A percentile compares a stretch with the other conserved stretches of the same genome.
Evolutionary conservation across 2,797 vertebrate species (phyloP).

Genomic region (Meda fulgida): DNA sequence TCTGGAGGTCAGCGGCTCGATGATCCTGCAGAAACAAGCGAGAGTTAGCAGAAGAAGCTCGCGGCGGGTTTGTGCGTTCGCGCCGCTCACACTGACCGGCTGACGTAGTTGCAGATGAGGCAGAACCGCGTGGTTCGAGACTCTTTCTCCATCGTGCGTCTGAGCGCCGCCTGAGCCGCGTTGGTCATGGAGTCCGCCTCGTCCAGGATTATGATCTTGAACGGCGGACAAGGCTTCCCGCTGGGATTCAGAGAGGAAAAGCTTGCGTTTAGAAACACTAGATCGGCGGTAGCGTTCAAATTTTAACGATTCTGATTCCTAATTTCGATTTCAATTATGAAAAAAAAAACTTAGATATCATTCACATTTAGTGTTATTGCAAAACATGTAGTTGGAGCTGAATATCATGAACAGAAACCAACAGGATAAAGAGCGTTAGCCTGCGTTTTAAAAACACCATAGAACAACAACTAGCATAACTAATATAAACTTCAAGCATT

Average conservation of each 20-base stretch:
- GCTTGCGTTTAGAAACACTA: not conserved
- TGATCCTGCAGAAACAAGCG: slow-evolving; percentile 82
- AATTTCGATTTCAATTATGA: too few species aligned
- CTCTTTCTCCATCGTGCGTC: slow-evolving; percentile 98
- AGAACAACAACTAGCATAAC: too few species aligned
- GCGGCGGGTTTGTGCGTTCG: not conserved
- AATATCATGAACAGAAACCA: too few species aligned
- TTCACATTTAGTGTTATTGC: too few species aligned
- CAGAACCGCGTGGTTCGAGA: slow-evolving; percentile 96
- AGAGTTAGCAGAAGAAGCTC: not conserved
- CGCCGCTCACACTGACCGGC: slow-evolving; percentile 79
- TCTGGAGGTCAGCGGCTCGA: slow-evolving; percentile 95
- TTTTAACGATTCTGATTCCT: too few species aligned
- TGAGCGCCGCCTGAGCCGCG: slow-evolving; percentile 93
- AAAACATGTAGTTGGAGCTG: too few species aligned
- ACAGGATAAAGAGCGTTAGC: too few species aligned
- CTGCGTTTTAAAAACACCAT: too few species aligned
- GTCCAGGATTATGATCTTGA: slow-evolving; percentile 98
- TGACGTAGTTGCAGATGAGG: slow-evolving; percentile 98
- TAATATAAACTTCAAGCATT: too few species aligned
- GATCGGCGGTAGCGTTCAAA: not conserved
- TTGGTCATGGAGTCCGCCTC: slow-evolving; percentile 98
- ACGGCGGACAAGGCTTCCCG: slow-evolving; percentile 93
- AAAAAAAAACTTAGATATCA: too few species aligned
- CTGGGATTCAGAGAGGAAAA: slow-evolving; percentile 66